Evolutionary conservation across 2,113 vertebrate species (phyloP).

Genomic region (Okapia johnstoni): DNA sequence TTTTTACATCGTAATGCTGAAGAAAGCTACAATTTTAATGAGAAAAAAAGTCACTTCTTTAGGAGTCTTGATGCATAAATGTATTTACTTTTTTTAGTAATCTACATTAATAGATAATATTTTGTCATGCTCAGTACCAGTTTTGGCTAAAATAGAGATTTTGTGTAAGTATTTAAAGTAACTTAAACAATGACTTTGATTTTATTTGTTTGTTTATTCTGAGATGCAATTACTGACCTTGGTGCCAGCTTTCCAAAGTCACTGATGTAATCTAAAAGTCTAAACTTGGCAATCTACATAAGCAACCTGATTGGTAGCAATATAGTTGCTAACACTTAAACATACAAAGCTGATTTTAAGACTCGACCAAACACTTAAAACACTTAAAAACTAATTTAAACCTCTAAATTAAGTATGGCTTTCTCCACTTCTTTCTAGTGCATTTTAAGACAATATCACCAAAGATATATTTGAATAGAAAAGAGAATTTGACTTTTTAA

Average conservation of each 20-base stretch:
- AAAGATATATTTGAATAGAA: neutral
- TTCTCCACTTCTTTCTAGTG: neutral
- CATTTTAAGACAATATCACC: neutral
- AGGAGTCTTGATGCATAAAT: neutral
- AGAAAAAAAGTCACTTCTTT: neutral
- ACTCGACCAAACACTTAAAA: neutral
- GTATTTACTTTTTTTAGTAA: conserved; percentile 11
- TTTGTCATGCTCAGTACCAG: neutral
- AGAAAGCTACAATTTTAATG: neutral
- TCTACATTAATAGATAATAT: neutral
- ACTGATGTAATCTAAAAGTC: conserved; percentile 46
- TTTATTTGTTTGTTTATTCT: conserved; percentile 69
- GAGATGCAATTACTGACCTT: conserved; percentile 47
- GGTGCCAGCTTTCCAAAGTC: conserved; percentile 52
- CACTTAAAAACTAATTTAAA: conserved; percentile 31
- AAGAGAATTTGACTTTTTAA: conserved; percentile 11
- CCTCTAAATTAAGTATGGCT: neutral
- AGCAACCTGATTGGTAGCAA: conserved; percentile 33
- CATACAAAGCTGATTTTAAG: neutral
- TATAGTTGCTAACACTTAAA: neutral
- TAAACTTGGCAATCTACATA: conserved; percentile 46
- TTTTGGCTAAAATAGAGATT: conserved; percentile 40
- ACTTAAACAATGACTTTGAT: conserved; percentile 52
- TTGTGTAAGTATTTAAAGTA: conserved; percentile 19
- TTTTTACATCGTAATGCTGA: neutral